Evolutionary conservation across 2,888 invertebrate species (phyloP).

Genomic region (Herminia tarsipennalis): DNA sequence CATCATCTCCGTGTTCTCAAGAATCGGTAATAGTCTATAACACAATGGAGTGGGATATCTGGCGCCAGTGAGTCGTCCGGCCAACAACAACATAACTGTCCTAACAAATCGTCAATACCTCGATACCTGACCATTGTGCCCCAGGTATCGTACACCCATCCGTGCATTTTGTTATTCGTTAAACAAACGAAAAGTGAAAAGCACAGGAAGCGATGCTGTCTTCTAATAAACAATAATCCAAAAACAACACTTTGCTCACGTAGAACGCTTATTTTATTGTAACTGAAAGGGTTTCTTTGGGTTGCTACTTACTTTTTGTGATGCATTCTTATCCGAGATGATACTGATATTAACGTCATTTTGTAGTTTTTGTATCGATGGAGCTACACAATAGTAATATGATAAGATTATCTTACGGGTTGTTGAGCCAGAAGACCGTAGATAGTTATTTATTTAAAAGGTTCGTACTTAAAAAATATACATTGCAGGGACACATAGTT

Average conservation of each 20-base stretch:
- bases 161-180: constrained; percentile 50
- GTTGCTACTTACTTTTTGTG: constrained; percentile 19
- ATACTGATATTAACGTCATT: constrained; percentile 3
- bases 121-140: constrained; percentile 67
- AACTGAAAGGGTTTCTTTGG: constrained; percentile 43
- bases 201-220: constrained; percentile 72
- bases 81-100: constrained; percentile 72
- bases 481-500: no score
- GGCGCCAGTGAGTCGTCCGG: constrained; percentile 73
- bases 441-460: no score
- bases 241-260: constrained; percentile 61
- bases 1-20: constrained; percentile 44
- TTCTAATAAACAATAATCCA: constrained; percentile 61
- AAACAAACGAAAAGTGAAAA: constrained; percentile 62
- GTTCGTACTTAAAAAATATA: no score
- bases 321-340: constrained; percentile 5
- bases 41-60: constrained; percentile 65
- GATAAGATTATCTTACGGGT: background rate
- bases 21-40: constrained; percentile 50
- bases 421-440: background rate
- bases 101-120: constrained; percentile 54
- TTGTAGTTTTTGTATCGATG: background rate
- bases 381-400: constrained; percentile 1
- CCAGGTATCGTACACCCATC: constrained; percentile 61
- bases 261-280: constrained; percentile 37